Conservation (phyloP, 2,797 vertebrate species). For the Notolepis coatsorum region DNA sequence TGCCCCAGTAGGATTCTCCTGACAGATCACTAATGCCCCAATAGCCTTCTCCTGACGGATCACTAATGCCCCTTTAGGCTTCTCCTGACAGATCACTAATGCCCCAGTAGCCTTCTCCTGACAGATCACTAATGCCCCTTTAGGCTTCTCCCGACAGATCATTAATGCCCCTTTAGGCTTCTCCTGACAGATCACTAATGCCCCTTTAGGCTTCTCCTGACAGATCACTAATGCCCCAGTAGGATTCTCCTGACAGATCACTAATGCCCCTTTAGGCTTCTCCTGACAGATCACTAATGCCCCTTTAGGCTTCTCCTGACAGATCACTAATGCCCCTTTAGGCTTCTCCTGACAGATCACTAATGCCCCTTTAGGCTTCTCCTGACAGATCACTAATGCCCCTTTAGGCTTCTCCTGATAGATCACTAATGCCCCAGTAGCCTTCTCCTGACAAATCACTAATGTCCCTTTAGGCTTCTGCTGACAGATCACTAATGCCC, state of each 20-base stretch:
- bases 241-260: background rate
- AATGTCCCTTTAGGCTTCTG: too few relatives aligned
- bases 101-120: background rate
- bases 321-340: background rate
- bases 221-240: background rate
- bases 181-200: background rate
- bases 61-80: background rate
- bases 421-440: background rate
- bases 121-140: background rate
- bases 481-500: background rate
- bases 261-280: background rate
- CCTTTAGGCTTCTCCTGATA: background rate
- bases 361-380: conserved; percentile 1
- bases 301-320: conserved; percentile 1
- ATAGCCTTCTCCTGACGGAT: background rate
- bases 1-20: background rate
- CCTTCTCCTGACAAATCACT: background rate
- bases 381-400: background rate
- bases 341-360: background rate
- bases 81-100: background rate
- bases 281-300: background rate
- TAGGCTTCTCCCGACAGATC: background rate
- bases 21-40: background rate
- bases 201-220: background rate
- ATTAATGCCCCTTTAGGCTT: background rate